Conservation (phyloP, 1,140 invertebrate species). For the Euura saliciscinereae region DNA sequence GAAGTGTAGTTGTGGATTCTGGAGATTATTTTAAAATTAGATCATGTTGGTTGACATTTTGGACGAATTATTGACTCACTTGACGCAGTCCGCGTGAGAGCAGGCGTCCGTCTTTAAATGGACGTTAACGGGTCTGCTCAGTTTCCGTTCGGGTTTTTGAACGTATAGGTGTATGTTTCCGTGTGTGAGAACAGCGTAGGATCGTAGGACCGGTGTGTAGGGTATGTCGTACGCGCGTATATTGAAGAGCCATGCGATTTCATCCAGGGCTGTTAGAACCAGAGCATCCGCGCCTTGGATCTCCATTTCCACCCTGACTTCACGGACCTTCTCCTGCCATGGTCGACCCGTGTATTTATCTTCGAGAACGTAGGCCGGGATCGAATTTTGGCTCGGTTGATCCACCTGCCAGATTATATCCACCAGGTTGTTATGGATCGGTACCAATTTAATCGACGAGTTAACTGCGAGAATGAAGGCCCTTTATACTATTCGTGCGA, state of each 20-base stretch:
- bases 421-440: slow-evolving; percentile 75
- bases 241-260: slow-evolving; percentile 94
- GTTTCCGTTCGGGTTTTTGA: slow-evolving; percentile 59
- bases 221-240: slow-evolving; percentile 91
- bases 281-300: slow-evolving; percentile 74
- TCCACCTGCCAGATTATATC: slow-evolving; percentile 81
- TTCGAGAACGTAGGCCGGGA: slow-evolving; percentile 60
- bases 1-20: slow-evolving; percentile 74
- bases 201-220: slow-evolving; percentile 83
- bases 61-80: slow-evolving; percentile 54
- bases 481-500: background rate
- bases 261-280: slow-evolving; percentile 87
- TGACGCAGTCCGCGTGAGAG: slow-evolving; percentile 68
- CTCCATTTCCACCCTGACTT: slow-evolving; percentile 71
- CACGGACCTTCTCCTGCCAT: slow-evolving; percentile 77
- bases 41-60: slow-evolving; percentile 7
- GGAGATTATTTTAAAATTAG: slow-evolving; percentile 34
- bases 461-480: slow-evolving; percentile 39
- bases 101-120: slow-evolving; percentile 69
- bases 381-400: slow-evolving; percentile 59
- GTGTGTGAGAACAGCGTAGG: slow-evolving; percentile 77
- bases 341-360: slow-evolving; percentile 68
- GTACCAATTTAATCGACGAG: slow-evolving; percentile 65
- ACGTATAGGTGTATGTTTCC: slow-evolving; percentile 69
- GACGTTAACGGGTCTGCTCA: slow-evolving; percentile 58